Evolutionary conservation across 2,113 vertebrate genomes (phyloP).

Genomic region (Pteropus alecto): DNA sequence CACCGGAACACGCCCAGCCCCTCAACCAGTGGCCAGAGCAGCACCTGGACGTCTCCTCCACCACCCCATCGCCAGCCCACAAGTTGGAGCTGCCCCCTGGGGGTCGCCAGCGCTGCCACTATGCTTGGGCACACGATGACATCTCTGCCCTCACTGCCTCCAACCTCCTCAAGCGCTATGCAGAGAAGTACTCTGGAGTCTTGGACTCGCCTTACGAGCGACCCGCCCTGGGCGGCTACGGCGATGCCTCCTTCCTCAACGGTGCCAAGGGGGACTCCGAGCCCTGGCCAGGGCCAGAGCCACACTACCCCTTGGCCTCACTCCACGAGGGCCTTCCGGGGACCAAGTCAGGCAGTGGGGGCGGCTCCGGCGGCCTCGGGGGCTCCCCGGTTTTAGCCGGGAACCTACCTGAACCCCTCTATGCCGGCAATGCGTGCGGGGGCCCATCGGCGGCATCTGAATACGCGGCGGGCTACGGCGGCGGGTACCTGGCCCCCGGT

Average conservation of each 20-base stretch:
- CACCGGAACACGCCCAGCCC: constrained; percentile 98
- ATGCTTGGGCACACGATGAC: constrained; percentile 98
- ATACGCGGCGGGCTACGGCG: constrained; percentile 89
- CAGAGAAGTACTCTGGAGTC: constrained; percentile 95
- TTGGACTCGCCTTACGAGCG: constrained; percentile 94
- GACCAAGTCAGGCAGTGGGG: constrained; percentile 83
- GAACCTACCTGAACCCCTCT: constrained; percentile 91
- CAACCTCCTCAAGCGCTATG: constrained; percentile 97
- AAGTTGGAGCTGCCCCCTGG: constrained; percentile 91
- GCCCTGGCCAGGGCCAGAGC: constrained; percentile 89
- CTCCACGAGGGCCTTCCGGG: constrained; percentile 89
- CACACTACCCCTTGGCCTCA: constrained; percentile 86
- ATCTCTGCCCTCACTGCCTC: constrained; percentile 97
- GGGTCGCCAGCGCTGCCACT: constrained; percentile 90
- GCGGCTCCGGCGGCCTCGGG: constrained; percentile 83
- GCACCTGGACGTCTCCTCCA: constrained; percentile 98
- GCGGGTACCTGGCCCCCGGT: constrained; percentile 92
- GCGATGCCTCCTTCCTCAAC: constrained; percentile 89
- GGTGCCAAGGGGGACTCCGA: constrained; percentile 92
- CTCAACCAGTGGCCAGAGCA: constrained; percentile 99
- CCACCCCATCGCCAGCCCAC: constrained; percentile 95
- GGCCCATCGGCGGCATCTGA: constrained; percentile 84
- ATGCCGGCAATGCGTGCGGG: constrained; percentile 83
- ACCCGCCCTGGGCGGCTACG: constrained; percentile 82
- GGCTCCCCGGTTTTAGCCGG: constrained; percentile 86